Evolutionary conservation across 2,888 invertebrate species (phyloP).

Genomic region (Patella pellucida): DNA sequence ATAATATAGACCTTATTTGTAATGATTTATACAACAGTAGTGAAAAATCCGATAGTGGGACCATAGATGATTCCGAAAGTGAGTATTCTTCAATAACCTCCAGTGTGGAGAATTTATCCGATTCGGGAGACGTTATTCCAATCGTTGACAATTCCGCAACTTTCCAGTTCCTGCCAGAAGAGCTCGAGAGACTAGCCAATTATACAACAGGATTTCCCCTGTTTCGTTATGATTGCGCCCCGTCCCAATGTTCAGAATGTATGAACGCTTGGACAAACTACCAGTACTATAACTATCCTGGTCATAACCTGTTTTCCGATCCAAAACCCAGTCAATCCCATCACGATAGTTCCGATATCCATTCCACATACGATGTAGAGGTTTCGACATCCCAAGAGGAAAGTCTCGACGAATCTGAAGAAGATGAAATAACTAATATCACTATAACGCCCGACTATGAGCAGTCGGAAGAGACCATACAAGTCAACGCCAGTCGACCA

Average conservation of each 20-base stretch:
- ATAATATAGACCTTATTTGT: slow-evolving; percentile 67
- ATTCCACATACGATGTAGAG: background rate
- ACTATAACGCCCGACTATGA: background rate
- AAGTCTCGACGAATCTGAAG: background rate
- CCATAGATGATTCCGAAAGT: slow-evolving; percentile 49
- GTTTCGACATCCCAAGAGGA: background rate
- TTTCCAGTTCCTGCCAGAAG: slow-evolving; percentile 52
- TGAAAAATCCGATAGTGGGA: slow-evolving; percentile 41
- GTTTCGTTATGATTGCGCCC: slow-evolving; percentile 62
- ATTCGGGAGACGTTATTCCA: slow-evolving; percentile 48
- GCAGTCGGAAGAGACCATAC: background rate
- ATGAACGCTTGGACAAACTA: slow-evolving; percentile 45
- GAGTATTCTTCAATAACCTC: slow-evolving; percentile 59
- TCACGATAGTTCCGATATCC: background rate
- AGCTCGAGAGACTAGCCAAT: slow-evolving; percentile 59
- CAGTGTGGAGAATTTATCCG: slow-evolving; percentile 58
- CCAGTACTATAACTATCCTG: slow-evolving; percentile 41
- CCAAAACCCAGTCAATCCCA: slow-evolving; percentile 17
- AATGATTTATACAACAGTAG: slow-evolving; percentile 63
- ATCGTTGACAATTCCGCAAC: slow-evolving; percentile 36
- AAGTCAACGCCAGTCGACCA: background rate
- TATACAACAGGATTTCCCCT: slow-evolving; percentile 64
- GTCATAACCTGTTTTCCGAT: slow-evolving; percentile 23
- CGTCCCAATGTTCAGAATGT: slow-evolving; percentile 64
- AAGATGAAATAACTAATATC: background rate